Evolutionary conservation across 2,888 invertebrate species (phyloP).

Genomic region (Leptinotarsa haldemani): DNA sequence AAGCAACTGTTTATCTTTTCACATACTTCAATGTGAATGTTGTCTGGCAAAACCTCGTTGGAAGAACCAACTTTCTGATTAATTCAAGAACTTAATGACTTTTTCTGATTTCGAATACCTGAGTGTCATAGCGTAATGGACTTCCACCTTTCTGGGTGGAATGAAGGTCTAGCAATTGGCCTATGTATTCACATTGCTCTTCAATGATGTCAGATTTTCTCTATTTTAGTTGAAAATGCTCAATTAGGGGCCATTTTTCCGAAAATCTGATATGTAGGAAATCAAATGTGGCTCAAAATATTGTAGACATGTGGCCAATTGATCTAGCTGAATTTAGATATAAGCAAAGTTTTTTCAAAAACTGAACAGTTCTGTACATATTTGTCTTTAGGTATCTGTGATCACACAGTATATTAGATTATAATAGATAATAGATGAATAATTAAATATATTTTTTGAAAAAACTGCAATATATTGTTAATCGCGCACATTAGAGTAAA

Average conservation of each 20-base stretch:
- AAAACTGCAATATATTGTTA: background rate
- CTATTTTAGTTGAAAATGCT: no score
- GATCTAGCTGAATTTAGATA: background rate
- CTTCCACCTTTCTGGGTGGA: background rate
- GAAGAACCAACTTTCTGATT: no score
- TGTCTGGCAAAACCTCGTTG: no score
- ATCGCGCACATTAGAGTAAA: background rate
- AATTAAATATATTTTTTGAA: background rate
- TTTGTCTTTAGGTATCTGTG: conserved; percentile 7
- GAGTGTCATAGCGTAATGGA: background rate
- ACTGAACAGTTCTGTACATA: background rate
- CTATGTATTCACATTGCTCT: background rate
- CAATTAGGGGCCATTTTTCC: no score
- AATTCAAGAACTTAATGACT: no score
- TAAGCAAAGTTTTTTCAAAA: background rate
- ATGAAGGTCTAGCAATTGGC: background rate
- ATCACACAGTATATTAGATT: background rate
- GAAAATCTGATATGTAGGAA: background rate
- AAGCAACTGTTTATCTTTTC: no score
- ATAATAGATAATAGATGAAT: background rate
- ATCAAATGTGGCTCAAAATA: background rate
- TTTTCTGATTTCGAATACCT: no score
- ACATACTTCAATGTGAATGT: no score
- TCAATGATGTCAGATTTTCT: no score
- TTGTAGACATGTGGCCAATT: background rate